These are phyloP conservation scores for Emmelina monodactyla DNA, from an alignment of 2,888 invertebrate genomes.

Conservation along the genomic window DNA sequence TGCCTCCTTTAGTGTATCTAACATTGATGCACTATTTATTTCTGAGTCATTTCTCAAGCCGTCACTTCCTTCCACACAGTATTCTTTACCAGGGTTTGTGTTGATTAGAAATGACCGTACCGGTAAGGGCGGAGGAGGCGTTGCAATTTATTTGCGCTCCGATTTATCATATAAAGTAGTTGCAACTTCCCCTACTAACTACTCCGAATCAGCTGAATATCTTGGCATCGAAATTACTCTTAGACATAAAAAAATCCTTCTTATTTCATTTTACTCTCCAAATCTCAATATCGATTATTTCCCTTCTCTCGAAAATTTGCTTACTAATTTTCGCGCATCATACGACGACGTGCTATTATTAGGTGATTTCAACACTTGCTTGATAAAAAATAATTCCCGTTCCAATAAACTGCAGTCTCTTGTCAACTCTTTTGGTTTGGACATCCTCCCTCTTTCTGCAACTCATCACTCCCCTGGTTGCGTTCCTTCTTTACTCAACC, in stretches of 20 bases:
- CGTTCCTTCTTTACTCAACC: constrained; percentile 10
- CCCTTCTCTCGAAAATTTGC: constrained; percentile 1
- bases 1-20: no score
- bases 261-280: constrained; percentile 4
- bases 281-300: neutral
- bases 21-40: constrained; percentile 1
- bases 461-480: constrained; percentile 10
- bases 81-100: constrained; percentile 1
- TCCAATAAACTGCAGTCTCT: constrained; percentile 3
- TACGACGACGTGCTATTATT: constrained; percentile 13
- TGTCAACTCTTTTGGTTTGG: constrained; percentile 5
- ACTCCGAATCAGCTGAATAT: constrained; percentile 4
- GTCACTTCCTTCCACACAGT: constrained; percentile 3
- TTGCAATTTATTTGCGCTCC: constrained; percentile 4
- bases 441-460: constrained; percentile 7
- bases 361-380: constrained; percentile 13
- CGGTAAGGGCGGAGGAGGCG: constrained; percentile 4
- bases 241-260: neutral
- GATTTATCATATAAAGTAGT: neutral
- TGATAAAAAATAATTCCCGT: constrained; percentile 1
- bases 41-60: constrained; percentile 4
- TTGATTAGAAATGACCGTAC: constrained; percentile 3
- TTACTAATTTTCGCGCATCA: constrained; percentile 8
- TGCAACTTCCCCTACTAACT: neutral
- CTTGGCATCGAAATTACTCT: constrained; percentile 1